Evolutionary conservation across 2,888 invertebrate genomes (phyloP), one percentile per base, ranked within the genome.

Genomic region (Phengaris arion): DNA sequence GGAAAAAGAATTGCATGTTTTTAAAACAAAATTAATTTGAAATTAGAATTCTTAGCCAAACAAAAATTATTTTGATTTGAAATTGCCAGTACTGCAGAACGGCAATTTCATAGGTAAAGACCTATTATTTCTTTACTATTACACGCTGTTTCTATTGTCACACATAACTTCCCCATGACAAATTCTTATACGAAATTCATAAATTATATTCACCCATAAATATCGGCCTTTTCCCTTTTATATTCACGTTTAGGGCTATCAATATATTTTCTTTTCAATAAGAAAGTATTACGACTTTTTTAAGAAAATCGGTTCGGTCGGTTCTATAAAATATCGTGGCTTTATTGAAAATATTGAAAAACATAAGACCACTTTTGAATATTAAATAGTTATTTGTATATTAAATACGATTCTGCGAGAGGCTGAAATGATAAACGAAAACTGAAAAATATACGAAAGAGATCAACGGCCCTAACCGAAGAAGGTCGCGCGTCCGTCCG

Each of bases 381-480:
- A 59, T 59, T 22, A 10, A 22, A 22, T 15, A 22, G 59, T 10
- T 9, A 59, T 22, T 59, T 59, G 15, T 59, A 15, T 22, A 22
- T 22, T 22, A 59, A 48, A 48, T 5, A 22, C 57, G 15, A 57
- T 57, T 57, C 15, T 57, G 57, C 5, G 4, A 6, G 59, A 59
- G 59, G 59, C 59, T 22, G 10, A 59, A 59, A 59, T 59, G 10
- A 22, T 22, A 59, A 22, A 48, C 48, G 46, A 68, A 68, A 45
- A 68, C 68, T 46, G 68, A 13, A 46, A 46, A 69, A 51, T 48
- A 69, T 69, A 48, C 46, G 48, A 69, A 69, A 52, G 70, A 70
- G 70, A 52, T 70, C 70, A 70, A 70, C 70, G 52, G 70, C 70
- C 15, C 22, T 22, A 45, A 13, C 13, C 70, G 4, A 70, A 22